phyloP scores from a whole-genome alignment of 2,797 vertebrate genomes.

The Phalanger gymnotis region DNA sequence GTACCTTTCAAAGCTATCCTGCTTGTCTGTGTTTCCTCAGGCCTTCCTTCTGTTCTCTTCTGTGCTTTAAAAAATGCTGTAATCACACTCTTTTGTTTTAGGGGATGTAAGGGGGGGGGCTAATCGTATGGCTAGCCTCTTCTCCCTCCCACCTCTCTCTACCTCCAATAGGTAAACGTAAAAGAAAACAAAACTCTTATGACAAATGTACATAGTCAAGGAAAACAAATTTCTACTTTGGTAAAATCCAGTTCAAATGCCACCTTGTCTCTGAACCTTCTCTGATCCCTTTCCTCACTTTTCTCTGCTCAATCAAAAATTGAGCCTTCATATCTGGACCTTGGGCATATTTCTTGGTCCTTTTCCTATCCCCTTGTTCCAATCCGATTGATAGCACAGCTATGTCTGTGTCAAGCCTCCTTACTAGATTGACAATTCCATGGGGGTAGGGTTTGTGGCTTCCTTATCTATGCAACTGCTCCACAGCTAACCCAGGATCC shows the following conservation, averaged over 20 bases:
- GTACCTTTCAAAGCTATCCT: neutral
- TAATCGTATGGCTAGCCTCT: neutral
- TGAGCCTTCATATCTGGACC: neutral
- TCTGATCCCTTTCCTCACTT: neutral
- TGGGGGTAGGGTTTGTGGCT: neutral
- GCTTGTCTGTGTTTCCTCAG: neutral
- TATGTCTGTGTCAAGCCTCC: neutral
- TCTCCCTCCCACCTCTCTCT: neutral
- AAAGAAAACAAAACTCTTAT: neutral
- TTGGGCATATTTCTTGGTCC: neutral
- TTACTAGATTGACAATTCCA: neutral
- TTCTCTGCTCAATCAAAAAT: neutral
- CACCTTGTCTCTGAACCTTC: neutral
- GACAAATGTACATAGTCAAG: neutral
- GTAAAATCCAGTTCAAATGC: neutral
- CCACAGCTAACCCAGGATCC: neutral
- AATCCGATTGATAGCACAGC: neutral
- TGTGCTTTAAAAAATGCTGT: neutral
- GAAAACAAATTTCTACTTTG: neutral
- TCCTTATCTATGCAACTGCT: neutral
- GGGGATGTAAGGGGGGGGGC: rapidly evolving
- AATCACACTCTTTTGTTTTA: neutral
- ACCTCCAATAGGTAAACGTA: neutral
- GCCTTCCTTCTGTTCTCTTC: neutral
- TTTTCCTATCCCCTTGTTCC: neutral